phyloP scores from a whole-genome alignment of 2,888 invertebrate species.

The Rugalucina vietnamica region DNA sequence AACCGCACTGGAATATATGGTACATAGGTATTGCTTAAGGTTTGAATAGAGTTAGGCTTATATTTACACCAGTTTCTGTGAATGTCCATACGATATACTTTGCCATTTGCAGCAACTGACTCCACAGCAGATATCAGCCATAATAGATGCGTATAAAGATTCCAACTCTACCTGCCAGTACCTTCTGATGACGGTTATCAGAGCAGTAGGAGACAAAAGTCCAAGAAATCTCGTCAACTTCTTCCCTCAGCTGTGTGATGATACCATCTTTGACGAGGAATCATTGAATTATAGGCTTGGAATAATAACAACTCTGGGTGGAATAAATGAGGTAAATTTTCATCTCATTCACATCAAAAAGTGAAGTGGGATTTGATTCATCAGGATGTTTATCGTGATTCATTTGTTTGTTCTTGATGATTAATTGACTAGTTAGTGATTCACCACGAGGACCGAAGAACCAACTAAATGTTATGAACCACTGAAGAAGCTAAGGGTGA shows the following conservation, averaged over 20 bases:
- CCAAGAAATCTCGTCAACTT: background rate
- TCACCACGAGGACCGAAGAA: background rate
- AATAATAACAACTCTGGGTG: background rate
- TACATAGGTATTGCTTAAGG: no score
- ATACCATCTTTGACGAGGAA: background rate
- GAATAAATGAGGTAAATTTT: background rate
- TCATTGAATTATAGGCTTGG: constrained; percentile 9
- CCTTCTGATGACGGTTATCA: background rate
- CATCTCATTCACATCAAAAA: background rate
- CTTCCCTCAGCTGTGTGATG: constrained; percentile 31
- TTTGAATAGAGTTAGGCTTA: background rate
- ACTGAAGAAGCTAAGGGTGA: no score
- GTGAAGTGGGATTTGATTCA: background rate
- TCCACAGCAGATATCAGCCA: background rate
- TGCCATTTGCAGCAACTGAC: background rate
- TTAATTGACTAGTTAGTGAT: background rate
- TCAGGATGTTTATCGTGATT: background rate
- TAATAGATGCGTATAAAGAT: constrained; percentile 5
- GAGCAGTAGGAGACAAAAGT: background rate
- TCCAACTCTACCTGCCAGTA: background rate
- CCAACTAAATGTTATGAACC: no score
- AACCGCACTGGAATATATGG: no score
- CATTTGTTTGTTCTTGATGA: background rate
- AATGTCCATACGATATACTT: background rate
- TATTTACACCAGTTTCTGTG: background rate